Base-by-base conservation (phyloP, 2,888 invertebrate species). In the Scaptomyza reducta region DNA sequence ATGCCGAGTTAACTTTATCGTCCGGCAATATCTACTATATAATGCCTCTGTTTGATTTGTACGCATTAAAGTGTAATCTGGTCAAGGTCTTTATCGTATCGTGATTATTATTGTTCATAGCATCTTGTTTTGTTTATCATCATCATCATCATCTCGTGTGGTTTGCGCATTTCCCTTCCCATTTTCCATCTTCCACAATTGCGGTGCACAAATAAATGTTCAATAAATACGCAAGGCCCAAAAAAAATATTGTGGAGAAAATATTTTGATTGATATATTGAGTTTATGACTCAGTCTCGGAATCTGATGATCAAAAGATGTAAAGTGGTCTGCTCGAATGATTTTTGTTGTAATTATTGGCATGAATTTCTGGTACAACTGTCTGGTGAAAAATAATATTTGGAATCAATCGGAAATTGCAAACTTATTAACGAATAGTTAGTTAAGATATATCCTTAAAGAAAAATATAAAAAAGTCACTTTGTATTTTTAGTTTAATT, bases 1-100 rank as follows among this genome's bases (percentile, higher is more conserved):
- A 22, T 22, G 22, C n/a, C 27, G 31, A 5, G 13, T 14, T 44
- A 14, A 35, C 6, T 44, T 55, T 83, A 74, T 74, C 68, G 70
- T 45, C n/a, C 7, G 6, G 46, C 56, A 25, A 59, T 73, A 81
- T 81, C 73, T 68, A 59, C 70, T 68, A 61, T 67, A 67, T 66
- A 66, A 61, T 71, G 65, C 79, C 79, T 61, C 77, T 70, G 77
- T 71, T 73, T 80, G 82, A 86, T 83, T 82, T 83, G 84, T 75
- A 77, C 62, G 66, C 87, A 76, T 82, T 82, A 76, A 85, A 65
- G 22, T 64, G 79, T 85, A 86, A 86, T 77, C 70, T 86, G 87
- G 82, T 86, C 82, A 82, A 86, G 82, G 82, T 83, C 75, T 80
- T 58, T 75, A 61, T 74, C 53, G 56, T 51, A 59, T 46, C 45